Evolutionary conservation across 1,140 invertebrate species (phyloP), one percentile per base, ranked within the genome.

Genomic region (Harlomillsia oculata): DNA sequence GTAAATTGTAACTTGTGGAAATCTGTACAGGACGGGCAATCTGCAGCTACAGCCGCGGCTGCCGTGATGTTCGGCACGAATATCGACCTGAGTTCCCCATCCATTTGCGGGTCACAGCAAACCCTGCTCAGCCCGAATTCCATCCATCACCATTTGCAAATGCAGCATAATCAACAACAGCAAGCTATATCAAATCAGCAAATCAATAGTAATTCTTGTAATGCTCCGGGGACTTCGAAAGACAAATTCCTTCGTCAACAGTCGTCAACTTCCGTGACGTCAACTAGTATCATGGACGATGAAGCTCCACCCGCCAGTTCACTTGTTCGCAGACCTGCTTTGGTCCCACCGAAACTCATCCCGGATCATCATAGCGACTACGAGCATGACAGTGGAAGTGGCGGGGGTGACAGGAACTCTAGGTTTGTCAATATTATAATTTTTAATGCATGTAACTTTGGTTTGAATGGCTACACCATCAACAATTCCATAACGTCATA

Each of bases 301-400:
- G 56, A 59, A 16, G 67, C 67, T 1, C 75, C 75, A 5, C 73
- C 75, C 1, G 72, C 72, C 14, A 72, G 73, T 9, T 72, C 69
- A 5, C 66, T 76, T 18, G 73, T 72, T 18, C 56, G 75, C 18
- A 51, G 75, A 49, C 67, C 72, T 16, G 75, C 75, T 11, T 67
- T 76, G 0, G 74, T 76, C 5, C 75, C 75, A 13, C 74, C 75
- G 2, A 76, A 76, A 65, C 63, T 76, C 14, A 61, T 69, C 29
- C 65, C 69, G 0, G 69, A 71, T 43, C 65, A 60, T 2, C n/a
- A n/a, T n/a, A n/a, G n/a, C n/a, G 67, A 69, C 51, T 65, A 63
- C 34, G 66, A 66, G 39, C 65, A 69, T 37, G 66, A 68, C 30
- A 37, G 28, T 51, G 62, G 40, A 16, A 36, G 66, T 37, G 43